Evolutionary conservation across 2,113 vertebrate genomes (phyloP), one percentile per base, ranked within the genome.

Genomic region (Gobio gobio): DNA sequence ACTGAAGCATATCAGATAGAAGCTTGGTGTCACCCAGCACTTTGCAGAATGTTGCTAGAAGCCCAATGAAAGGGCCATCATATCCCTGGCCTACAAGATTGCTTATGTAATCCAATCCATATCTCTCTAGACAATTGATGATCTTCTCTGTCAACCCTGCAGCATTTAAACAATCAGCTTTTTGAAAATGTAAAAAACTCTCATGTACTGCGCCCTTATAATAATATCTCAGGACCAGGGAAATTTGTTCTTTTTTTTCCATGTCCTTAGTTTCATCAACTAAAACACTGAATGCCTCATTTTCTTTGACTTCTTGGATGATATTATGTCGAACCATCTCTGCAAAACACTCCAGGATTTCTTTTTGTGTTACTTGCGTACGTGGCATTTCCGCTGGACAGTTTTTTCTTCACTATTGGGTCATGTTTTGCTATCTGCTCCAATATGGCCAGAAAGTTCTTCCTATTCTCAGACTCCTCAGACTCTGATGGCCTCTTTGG

Each of bases 221-320:
- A 36, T 81, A 87, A 16, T 83, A 86, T 66, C 84, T 73, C 9
- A 88, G 64, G 7, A 88, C 78, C 29, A 83, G 29, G 29, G 84
- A 85, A 2, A 74, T 45, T 45, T 78, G 59, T 76, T 77, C 36
- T 18, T 76, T 86, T 86, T 72, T 79, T 83, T 59, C n/a, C 47
- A 79, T 40, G 64, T 83, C 79, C 54, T 85, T 79, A 3, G 79
- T 88, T 63, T 86, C 87, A 78, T 88, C 73, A 26, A 80, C 87
- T 20, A 83, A 54, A 36, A 88, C 61, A 49, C 58, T 64, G 43
- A 88, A 88, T 26, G 36, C 54, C 36, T 73, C 63, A 64, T 80
- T 88, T 72, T 88, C 63, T 26, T 78, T 86, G 7, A 77, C 80
- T 16, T 86, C 85, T 24, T 68, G 0, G 12, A 86, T 59, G 13